Percentiles rank a stretch among this genome's conserved stretches.
These are phyloP conservation scores for Stenichneumon culpator DNA, from an alignment of 2,888 invertebrate genomes.

Conservation along the genomic window DNA sequence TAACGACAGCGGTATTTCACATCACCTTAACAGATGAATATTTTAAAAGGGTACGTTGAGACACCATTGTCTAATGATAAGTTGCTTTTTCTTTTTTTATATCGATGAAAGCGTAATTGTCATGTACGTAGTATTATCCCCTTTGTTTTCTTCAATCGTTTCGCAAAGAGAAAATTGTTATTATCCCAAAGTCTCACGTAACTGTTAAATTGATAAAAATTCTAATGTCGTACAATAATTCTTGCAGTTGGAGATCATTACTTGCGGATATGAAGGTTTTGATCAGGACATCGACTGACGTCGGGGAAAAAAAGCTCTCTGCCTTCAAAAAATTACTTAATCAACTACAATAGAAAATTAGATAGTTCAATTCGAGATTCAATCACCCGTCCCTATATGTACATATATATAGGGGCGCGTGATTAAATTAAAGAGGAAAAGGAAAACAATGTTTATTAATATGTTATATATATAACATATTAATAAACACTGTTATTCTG, in stretches of 20 bases:
- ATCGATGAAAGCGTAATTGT: conserved; percentile 56
- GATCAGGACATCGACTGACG: not conserved
- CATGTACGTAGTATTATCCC: conserved; percentile 38
- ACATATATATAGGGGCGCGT: too few species aligned
- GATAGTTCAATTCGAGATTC: conserved; percentile 45
- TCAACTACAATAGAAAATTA: conserved; percentile 21
- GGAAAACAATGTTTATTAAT: conserved; percentile 51
- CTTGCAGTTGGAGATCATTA: conserved; percentile 4
- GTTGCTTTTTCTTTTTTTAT: too few species aligned
- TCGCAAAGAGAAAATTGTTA: conserved; percentile 15
- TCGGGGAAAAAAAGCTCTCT: conserved; percentile 4
- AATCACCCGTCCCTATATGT: conserved; percentile 43
- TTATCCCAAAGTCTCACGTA: conserved; percentile 15
- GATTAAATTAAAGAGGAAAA: conserved; percentile 3
- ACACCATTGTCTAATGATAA: too few species aligned
- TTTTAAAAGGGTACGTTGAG: conserved; percentile 50
- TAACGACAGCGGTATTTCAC: conserved; percentile 3
- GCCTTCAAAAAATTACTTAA: conserved; percentile 32
- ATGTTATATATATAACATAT: conserved; percentile 60
- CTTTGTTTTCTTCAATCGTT: conserved; percentile 15
- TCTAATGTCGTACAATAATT: conserved; percentile 41
- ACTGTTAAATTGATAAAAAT: conserved; percentile 25
- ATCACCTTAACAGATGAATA: conserved; percentile 38
- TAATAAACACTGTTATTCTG: conserved; percentile 45
- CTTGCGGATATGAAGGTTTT: conserved; percentile 24